Conservation (phyloP, 2,797 vertebrate species). For the Enteromius treurensis region DNA sequence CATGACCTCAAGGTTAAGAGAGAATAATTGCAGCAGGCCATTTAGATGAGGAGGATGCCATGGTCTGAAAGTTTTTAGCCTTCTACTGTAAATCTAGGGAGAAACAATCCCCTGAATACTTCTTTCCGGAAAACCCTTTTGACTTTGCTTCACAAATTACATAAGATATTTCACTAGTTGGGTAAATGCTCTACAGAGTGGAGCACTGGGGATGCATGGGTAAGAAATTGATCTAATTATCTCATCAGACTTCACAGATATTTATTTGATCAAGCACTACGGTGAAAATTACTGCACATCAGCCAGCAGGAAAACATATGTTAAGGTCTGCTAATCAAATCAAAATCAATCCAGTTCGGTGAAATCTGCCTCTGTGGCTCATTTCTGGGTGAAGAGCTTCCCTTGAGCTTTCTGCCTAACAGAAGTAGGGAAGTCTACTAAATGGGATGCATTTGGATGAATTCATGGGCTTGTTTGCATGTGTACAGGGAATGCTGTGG, state of each 20-base stretch:
- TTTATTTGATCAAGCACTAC: slow-evolving; percentile 19
- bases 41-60: slow-evolving; percentile 4
- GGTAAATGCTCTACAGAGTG: slow-evolving; percentile 19
- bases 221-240: slow-evolving; percentile 46
- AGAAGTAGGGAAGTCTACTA: slow-evolving; percentile 14
- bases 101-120: neutral
- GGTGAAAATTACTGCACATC: slow-evolving; percentile 22
- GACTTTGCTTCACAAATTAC: slow-evolving; percentile 35
- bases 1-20: slow-evolving; percentile 17
- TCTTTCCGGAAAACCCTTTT: neutral
- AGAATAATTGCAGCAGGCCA: neutral
- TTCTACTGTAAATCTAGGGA: neutral
- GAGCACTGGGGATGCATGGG: neutral
- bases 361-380: slow-evolving; percentile 22
- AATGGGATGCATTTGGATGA: slow-evolving; percentile 45
- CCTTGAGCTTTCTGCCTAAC: slow-evolving; percentile 48
- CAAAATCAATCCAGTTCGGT: slow-evolving; percentile 34
- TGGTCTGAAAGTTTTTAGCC: neutral
- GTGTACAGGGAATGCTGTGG: slow-evolving; percentile 35
- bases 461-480: slow-evolving; percentile 59
- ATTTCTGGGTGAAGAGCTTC: slow-evolving; percentile 25
- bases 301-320: neutral
- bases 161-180: slow-evolving; percentile 19
- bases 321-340: slow-evolving; percentile 49
- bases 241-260: slow-evolving; percentile 35